Evolutionary conservation across 2,797 vertebrate genomes (phyloP).

Genomic region (Sebastes minor): DNA sequence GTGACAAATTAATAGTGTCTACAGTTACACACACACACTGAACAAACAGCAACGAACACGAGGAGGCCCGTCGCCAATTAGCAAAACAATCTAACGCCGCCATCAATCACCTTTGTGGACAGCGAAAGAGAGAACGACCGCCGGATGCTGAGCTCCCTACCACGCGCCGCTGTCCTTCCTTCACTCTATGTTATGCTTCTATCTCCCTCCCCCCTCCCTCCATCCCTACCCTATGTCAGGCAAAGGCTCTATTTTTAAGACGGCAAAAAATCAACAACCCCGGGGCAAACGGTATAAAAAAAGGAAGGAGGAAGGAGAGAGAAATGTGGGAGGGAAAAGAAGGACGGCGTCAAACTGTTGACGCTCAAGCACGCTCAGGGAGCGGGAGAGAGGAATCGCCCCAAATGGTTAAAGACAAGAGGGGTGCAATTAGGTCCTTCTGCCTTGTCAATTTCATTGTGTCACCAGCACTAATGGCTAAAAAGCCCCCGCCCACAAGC

Average conservation of each 20-base stretch:
- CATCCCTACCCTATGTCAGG: slow-evolving; percentile 37
- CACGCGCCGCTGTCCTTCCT: slow-evolving; percentile 21
- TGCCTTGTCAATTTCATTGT: slow-evolving; percentile 78
- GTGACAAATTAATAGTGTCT: neutral
- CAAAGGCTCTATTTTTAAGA: slow-evolving; percentile 64
- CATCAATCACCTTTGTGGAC: slow-evolving; percentile 61
- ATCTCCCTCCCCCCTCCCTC: slow-evolving; percentile 40
- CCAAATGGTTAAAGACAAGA: slow-evolving; percentile 62
- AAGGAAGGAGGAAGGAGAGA: slow-evolving; percentile 9
- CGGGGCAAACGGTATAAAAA: slow-evolving; percentile 9
- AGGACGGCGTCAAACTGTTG: slow-evolving; percentile 37
- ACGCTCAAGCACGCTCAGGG: neutral
- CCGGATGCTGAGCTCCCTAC: slow-evolving; percentile 18
- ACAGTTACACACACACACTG: neutral
- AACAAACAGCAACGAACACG: neutral
- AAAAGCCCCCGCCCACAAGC: slow-evolving; percentile 63
- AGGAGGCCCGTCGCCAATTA: slow-evolving; percentile 54
- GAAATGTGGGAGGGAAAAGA: neutral
- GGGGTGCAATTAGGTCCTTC: slow-evolving; percentile 76
- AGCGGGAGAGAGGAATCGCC: slow-evolving; percentile 35
- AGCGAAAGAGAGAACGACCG: slow-evolving; percentile 7
- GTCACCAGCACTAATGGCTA: slow-evolving; percentile 68
- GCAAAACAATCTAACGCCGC: slow-evolving; percentile 12
- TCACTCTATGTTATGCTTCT: slow-evolving; percentile 46
- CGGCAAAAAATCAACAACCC: slow-evolving; percentile 47